These are phyloP conservation scores for Asarcornis scutulata DNA, from an alignment of 2,113 vertebrate genomes.

Conservation along the genomic window DNA sequence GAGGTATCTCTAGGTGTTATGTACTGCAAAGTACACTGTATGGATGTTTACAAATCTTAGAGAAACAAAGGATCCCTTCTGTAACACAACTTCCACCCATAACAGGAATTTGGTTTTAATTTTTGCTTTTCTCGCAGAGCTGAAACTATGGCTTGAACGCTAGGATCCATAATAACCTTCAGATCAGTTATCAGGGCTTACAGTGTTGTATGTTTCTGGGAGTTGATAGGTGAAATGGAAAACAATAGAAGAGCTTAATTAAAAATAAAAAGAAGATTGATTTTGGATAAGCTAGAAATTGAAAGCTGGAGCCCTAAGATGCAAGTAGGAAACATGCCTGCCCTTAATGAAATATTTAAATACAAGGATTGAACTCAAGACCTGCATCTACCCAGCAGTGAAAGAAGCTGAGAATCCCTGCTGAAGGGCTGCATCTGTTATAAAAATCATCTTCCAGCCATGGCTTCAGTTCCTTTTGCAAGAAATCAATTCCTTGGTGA, in stretches of 20 bases:
- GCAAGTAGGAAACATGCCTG: not conserved
- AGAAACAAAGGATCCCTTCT: not conserved
- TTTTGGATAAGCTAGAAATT: not conserved
- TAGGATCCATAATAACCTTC: not conserved
- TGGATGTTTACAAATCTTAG: not conserved
- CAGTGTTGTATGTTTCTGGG: not conserved
- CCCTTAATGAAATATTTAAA: slow-evolving; percentile 65
- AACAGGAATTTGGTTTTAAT: not conserved
- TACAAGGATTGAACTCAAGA: slow-evolving; percentile 49
- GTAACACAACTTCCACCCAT: not conserved
- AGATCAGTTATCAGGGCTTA: not conserved
- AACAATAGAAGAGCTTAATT: not conserved
- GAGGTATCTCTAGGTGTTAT: not conserved
- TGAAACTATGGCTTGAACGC: not conserved
- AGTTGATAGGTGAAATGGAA: not conserved
- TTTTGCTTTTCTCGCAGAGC: not conserved
- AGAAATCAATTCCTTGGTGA: slow-evolving; percentile 66
- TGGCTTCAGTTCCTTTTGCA: slow-evolving; percentile 51
- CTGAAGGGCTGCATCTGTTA: slow-evolving; percentile 69
- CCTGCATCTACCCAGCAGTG: slow-evolving; percentile 54
- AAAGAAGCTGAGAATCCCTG: slow-evolving; percentile 55
- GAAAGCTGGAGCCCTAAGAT: not conserved
- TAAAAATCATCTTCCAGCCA: slow-evolving; percentile 58
- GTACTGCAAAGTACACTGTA: not conserved
- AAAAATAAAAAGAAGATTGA: not conserved